Evolutionary conservation across 2,888 invertebrate species (phyloP), one percentile per base, ranked within the genome.

Genomic region (Eurois occulta): DNA sequence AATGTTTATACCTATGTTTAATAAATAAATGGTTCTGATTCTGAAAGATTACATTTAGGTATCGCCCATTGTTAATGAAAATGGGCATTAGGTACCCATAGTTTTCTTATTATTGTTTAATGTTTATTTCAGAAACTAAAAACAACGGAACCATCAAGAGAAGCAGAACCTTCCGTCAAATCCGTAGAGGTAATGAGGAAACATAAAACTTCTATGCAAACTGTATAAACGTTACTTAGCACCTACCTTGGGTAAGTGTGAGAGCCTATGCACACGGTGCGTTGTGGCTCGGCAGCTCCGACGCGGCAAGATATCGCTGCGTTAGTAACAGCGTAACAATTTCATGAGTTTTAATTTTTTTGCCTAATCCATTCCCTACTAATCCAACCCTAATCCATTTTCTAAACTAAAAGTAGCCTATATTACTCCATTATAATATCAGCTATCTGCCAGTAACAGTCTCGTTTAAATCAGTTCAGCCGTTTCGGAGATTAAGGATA

Each of bases 131-230:
- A 84, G 84, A 24, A 41, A 16, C 2, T 3, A 48, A 48, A 21
- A 48, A 78, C 13, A 13, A 4, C 0, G 46, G 2, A 48, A 52
- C 7, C 18, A 16, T 13, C 7, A 78, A 48, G 10, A 10, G 32
- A 35, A 60, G 24, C 21, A 60, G 21, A 41, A 28, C 41, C 3
- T n/a, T 69, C 16, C 35, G 4, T 28, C 69, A 55, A 66, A 62
- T 80, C 21, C n/a, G 55, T 1, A 78, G 65, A 69, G 80, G 84
- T 80, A 84, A 55, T 21, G 6, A 48, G 7, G 2, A 28, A n/a
- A 52, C 21, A 46, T 8, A n/a, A 35, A 46, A 38, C 35, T 64
- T 38, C 13, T 38, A 35, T 35, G 24, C 11, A 64, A 24, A 64
- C 11, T 21, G 64, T 64, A 24, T 64, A 35, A 35, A 2, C 21